Evolutionary conservation across 2,888 invertebrate species (phyloP).

Genomic region (Meghimatium bilineatum): DNA sequence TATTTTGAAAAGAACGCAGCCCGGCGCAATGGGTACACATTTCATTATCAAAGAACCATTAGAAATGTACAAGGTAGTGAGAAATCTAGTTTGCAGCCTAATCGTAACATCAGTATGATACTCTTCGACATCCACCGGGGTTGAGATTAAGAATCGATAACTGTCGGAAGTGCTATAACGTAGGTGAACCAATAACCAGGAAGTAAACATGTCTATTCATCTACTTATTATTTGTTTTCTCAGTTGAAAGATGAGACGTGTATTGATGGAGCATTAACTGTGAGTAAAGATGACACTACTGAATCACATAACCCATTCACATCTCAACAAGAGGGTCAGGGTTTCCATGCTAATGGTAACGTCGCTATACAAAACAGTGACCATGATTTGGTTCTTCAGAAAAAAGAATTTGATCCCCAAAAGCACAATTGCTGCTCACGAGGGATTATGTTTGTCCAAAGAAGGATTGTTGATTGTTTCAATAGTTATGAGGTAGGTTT

Average conservation of each 20-base stretch:
- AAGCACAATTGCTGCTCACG: constrained; percentile 18
- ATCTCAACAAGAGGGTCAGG: background rate
- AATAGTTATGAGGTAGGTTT: background rate
- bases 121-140: too few species aligned
- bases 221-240: background rate
- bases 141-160: too few species aligned
- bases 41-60: too few species aligned
- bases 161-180: too few species aligned
- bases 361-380: background rate
- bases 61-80: too few species aligned
- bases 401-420: constrained; percentile 22
- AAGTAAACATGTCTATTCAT: too few species aligned
- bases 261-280: background rate
- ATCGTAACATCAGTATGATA: too few species aligned
- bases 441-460: constrained; percentile 26
- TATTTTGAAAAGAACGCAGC: too few species aligned
- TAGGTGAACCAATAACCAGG: too few species aligned
- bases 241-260: background rate
- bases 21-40: too few species aligned
- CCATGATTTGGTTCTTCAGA: constrained; percentile 28
- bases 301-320: background rate
- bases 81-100: too few species aligned
- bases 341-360: background rate
- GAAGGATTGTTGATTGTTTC: constrained; percentile 16
- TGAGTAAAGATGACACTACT: background rate